Conservation (phyloP, 23 tunicate species). For the Phallusia fumigata region DNA sequence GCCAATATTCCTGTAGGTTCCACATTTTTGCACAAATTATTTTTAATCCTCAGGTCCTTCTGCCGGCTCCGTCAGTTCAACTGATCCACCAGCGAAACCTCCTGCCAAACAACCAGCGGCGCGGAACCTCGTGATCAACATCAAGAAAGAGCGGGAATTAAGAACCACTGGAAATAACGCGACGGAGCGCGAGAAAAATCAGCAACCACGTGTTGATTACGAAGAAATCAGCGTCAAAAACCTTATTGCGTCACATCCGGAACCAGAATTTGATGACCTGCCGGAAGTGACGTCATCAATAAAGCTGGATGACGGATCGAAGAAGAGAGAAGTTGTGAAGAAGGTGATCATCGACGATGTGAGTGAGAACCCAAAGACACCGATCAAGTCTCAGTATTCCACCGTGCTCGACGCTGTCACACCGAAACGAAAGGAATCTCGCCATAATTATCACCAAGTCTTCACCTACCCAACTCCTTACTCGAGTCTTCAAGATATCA, state of each 20-base stretch:
- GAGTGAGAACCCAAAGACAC: background rate
- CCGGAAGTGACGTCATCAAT: background rate
- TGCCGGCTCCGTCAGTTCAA: too few species aligned
- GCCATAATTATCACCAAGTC: background rate
- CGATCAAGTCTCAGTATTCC: background rate
- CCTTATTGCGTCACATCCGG: background rate
- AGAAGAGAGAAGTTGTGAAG: background rate
- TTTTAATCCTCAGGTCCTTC: too few species aligned
- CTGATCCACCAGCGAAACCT: too few species aligned
- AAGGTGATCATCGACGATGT: background rate
- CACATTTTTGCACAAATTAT: too few species aligned
- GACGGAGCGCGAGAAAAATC: background rate
- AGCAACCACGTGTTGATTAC: background rate
- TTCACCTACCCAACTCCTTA: background rate
- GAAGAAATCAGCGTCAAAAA: background rate
- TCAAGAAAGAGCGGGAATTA: too few species aligned
- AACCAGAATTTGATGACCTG: background rate
- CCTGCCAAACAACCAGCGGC: too few species aligned
- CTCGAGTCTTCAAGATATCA: background rate
- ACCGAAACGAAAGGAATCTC: background rate
- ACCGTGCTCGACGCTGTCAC: background rate
- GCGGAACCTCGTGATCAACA: too few species aligned
- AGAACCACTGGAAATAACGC: too few species aligned
- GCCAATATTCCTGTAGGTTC: too few species aligned
- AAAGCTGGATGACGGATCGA: too few species aligned